A percentile compares a stretch with the other conserved stretches of the same genome.
These are phyloP conservation scores for Bembecia ichneumoniformis DNA, from an alignment of 2,888 invertebrate genomes.

Conservation along the genomic window DNA sequence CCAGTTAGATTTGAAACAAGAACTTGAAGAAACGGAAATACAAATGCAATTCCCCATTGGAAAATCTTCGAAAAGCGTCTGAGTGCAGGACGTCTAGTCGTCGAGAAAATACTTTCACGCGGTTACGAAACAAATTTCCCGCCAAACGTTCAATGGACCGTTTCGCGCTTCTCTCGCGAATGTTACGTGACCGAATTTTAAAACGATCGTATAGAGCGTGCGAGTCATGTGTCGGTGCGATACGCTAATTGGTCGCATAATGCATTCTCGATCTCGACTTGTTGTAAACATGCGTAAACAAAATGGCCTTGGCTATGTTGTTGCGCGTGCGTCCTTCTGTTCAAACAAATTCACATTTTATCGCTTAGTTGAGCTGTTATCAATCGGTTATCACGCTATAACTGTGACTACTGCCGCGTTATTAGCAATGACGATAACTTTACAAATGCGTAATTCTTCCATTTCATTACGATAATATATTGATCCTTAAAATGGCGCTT, in stretches of 20 bases:
- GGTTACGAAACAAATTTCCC: constrained; percentile 55
- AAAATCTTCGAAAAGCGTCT: neutral
- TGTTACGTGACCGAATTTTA: constrained; percentile 37
- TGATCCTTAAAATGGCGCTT: too few relatives aligned
- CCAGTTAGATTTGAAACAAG: neutral
- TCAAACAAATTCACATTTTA: constrained; percentile 39
- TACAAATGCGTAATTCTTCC: too few relatives aligned
- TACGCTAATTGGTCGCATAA: constrained; percentile 31
- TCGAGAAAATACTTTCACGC: constrained; percentile 46
- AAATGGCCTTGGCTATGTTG: constrained; percentile 51
- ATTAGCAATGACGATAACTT: neutral
- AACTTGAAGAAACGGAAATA: neutral
- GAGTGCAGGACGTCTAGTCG: neutral
- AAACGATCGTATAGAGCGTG: constrained; percentile 19
- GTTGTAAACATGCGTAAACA: constrained; percentile 59
- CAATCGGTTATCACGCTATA: neutral
- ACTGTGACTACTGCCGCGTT: neutral
- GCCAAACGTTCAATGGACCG: constrained; percentile 61
- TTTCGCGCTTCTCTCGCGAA: constrained; percentile 52
- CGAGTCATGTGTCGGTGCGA: constrained; percentile 12
- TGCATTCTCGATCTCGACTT: constrained; percentile 27
- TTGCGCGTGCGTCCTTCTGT: constrained; percentile 26
- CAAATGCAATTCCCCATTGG: neutral
- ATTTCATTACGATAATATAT: too few relatives aligned
- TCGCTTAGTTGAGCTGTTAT: neutral